phyloP scores from a whole-genome alignment of 2,113 vertebrate species.

The Nicator chloris region DNA sequence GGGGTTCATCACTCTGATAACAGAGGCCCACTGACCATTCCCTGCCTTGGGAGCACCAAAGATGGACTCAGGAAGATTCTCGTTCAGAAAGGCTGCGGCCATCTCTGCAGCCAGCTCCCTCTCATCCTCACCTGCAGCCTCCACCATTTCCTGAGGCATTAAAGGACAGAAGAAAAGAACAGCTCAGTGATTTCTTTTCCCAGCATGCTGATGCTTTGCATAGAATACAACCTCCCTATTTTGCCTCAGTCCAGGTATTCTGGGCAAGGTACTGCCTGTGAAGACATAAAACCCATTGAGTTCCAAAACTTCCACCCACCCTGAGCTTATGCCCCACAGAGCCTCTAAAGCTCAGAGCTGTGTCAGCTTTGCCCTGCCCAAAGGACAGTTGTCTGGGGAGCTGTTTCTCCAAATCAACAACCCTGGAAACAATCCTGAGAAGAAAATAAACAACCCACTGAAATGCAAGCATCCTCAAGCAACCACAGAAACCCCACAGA shows the following conservation, averaged over 20 bases:
- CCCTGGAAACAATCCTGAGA: not conserved
- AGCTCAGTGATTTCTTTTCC: not conserved
- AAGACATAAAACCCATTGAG: not conserved
- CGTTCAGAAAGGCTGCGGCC: conserved; percentile 96
- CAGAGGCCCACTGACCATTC: conserved; percentile 95
- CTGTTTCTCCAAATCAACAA: not conserved
- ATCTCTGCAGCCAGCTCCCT: conserved; percentile 96
- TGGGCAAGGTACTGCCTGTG: not conserved
- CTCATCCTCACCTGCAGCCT: conserved; percentile 96
- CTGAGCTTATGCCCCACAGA: not conserved
- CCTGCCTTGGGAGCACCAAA: conserved; percentile 97
- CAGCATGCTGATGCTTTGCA: not conserved
- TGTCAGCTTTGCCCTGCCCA: not conserved
- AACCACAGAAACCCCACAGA: not conserved
- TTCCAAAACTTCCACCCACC: not conserved
- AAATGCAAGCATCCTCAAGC: not conserved
- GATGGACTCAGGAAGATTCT: conserved; percentile 95
- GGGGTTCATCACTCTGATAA: conserved; percentile 93
- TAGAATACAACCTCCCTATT: not conserved
- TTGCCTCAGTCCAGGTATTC: not conserved
- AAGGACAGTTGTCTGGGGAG: not conserved
- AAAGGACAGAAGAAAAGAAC: not conserved
- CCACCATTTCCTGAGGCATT: conserved; percentile 90
- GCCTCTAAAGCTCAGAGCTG: not conserved
- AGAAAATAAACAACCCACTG: not conserved